Percentiles rank a stretch among this genome's conserved stretches.
These are phyloP conservation scores for Amblyraja radiata DNA, from an alignment of 2,797 vertebrate genomes.

Conservation along the genomic window DNA sequence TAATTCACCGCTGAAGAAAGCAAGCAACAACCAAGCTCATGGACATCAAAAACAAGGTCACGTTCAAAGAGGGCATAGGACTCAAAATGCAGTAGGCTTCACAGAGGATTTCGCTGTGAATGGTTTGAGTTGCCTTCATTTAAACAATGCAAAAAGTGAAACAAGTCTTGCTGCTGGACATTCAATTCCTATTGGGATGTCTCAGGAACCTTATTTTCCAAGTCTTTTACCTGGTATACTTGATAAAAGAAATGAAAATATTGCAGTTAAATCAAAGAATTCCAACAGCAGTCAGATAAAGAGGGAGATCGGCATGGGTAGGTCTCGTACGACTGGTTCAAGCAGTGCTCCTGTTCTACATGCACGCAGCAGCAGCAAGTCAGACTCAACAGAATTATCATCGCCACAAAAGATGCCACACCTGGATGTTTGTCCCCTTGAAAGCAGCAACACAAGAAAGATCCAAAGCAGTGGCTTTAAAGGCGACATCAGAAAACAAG, in stretches of 20 bases:
- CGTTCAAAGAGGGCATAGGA: conserved; percentile 39
- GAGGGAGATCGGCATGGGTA: not conserved
- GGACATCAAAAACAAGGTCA: not conserved
- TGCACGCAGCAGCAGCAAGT: not conserved
- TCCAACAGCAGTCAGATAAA: conserved; percentile 17
- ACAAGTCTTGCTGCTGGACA: not conserved
- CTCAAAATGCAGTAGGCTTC: conserved; percentile 39
- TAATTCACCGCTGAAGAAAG: not conserved
- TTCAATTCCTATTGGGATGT: not conserved
- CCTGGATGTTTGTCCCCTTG: not conserved
- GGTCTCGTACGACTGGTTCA: not conserved
- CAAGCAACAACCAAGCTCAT: not conserved
- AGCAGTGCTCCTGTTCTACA: not conserved
- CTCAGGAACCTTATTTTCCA: not conserved
- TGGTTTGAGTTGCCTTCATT: conserved; percentile 42
- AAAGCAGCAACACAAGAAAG: not conserved
- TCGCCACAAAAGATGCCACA: not conserved
- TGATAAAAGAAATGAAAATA: conserved; percentile 2
- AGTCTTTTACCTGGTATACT: conserved; percentile 8
- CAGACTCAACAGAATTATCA: not conserved
- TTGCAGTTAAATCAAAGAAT: not conserved
- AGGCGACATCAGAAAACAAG: conserved; percentile 39
- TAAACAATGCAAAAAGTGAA: conserved; percentile 39
- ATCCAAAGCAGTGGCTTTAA: conserved; percentile 1
- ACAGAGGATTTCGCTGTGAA: conserved; percentile 41